These are phyloP conservation scores for Polymixis flavicincta DNA, from an alignment of 2,888 invertebrate species.

Conservation along the genomic window DNA sequence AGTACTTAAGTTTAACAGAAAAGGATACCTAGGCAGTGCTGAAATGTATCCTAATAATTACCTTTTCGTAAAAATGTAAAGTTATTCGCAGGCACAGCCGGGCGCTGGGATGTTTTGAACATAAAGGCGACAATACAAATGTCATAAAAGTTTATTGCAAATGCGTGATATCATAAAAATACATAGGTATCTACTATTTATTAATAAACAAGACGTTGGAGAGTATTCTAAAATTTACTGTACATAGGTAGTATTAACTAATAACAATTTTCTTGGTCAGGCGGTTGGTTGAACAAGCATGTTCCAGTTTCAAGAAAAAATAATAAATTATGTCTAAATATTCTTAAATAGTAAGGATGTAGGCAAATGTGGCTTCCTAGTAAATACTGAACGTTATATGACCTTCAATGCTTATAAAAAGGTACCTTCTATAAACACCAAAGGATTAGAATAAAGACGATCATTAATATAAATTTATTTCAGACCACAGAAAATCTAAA, in stretches of 20 bases:
- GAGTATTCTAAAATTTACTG: not conserved
- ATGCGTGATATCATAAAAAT: slow-evolving; percentile 35
- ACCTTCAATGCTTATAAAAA: not conserved
- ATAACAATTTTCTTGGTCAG: not conserved
- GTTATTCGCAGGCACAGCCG: not conserved
- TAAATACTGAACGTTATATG: not conserved
- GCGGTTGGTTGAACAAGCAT: not conserved
- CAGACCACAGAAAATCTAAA: no score
- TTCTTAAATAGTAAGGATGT: no score
- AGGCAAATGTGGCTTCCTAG: not conserved
- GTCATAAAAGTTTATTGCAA: slow-evolving; percentile 49
- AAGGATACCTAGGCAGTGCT: no score
- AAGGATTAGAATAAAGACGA: no score
- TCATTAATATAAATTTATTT: no score
- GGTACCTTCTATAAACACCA: not conserved
- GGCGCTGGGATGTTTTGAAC: not conserved
- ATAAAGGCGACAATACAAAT: slow-evolving; percentile 18
- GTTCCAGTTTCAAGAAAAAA: not conserved
- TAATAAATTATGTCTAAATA: no score
- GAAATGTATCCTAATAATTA: no score
- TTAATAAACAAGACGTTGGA: slow-evolving; percentile 14
- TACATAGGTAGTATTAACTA: not conserved
- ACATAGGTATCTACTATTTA: not conserved
- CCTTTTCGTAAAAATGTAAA: no score
- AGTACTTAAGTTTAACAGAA: no score